A percentile compares a stretch with the other conserved stretches of the same genome.
These are phyloP conservation scores for Vanessa atalanta DNA, from an alignment of 1,140 invertebrate species.

Conservation along the genomic window DNA sequence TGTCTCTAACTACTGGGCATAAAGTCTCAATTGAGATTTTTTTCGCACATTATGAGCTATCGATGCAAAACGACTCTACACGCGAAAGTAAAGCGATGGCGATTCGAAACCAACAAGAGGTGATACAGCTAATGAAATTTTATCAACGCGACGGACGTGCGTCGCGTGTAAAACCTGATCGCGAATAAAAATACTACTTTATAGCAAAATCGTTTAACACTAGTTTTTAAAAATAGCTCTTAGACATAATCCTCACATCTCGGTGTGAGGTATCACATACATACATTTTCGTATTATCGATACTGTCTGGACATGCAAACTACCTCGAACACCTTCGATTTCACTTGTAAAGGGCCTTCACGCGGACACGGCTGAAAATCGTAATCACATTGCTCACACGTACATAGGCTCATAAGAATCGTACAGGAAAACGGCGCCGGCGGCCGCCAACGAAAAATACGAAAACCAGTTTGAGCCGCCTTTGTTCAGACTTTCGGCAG, in stretches of 20 bases:
- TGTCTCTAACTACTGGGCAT: constrained; percentile 45
- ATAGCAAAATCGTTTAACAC: constrained; percentile 25
- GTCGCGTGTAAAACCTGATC: constrained; percentile 44
- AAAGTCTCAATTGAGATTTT: constrained; percentile 43
- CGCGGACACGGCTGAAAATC: constrained; percentile 40
- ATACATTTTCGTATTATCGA: not conserved
- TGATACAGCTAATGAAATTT: constrained; percentile 47
- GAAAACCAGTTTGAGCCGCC: constrained; percentile 75
- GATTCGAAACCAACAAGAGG: constrained; percentile 52
- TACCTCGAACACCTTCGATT: constrained; percentile 33
- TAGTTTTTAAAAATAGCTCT: constrained; percentile 30
- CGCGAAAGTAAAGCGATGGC: constrained; percentile 48
- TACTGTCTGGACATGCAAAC: constrained; percentile 22
- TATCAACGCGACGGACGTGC: constrained; percentile 43
- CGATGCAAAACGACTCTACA: constrained; percentile 36
- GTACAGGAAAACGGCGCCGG: constrained; percentile 63
- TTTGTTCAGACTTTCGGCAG: constrained; percentile 69
- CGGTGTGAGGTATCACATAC: not conserved
- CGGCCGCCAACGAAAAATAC: constrained; percentile 60
- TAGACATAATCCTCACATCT: constrained; percentile 15
- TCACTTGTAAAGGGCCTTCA: constrained; percentile 41
- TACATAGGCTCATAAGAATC: constrained; percentile 49
- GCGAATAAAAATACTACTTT: constrained; percentile 38
- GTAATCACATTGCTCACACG: constrained; percentile 38
- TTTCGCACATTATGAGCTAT: constrained; percentile 21